Base-by-base conservation (phyloP, 2,888 invertebrate species). In the Andrena chrysosceles region DNA sequence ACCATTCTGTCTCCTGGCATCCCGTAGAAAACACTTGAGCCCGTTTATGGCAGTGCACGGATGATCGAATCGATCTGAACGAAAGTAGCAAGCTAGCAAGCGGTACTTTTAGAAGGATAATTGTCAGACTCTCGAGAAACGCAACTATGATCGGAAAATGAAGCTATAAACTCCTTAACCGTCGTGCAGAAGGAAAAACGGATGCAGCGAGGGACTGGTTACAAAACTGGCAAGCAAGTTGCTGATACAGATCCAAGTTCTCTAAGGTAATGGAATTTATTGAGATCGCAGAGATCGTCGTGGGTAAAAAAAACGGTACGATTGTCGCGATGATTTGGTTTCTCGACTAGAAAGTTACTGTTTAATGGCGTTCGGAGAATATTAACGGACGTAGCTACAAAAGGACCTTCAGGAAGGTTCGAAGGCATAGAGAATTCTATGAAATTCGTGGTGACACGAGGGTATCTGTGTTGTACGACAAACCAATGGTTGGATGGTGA, bases 151-250 rank as follows among this genome's bases (percentile, higher is more conserved):
- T 54, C 59, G 54, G 64, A 56, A 74, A 90, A 91, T 91, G 89
- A 91, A 91, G 90, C 90, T 89, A 90, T 90, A 91, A 91, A 90
- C 72, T 75, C 79, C 83, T 68, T 72, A 71, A 76, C 63, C 56
- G 75, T 62, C 23, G 1, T 1, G 2, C 6, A 4, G 26, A 20
- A 10, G 7, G 31, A 26, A 48, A 73, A 64, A 35, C 16, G 62
- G 6, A 23, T 3, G n/a, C 52, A n/a, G 5, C 16, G 26, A 26
- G 10, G 2, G 48, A 64, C 16, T 0, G 26, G 54, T 16, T 69
- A n/a, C 49, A 42, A 74, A 64, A 67, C 26, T 29, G 31, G 26
- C 33, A 26, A 16, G 5, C 16, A 73, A 60, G 52, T 60, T 16
- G 42, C n/a, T 52, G 67, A 62, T 60, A 78, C 13, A 49, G 64